Evolutionary conservation across 2,797 vertebrate species (phyloP).

Genomic region (Acridotheres tristis): DNA sequence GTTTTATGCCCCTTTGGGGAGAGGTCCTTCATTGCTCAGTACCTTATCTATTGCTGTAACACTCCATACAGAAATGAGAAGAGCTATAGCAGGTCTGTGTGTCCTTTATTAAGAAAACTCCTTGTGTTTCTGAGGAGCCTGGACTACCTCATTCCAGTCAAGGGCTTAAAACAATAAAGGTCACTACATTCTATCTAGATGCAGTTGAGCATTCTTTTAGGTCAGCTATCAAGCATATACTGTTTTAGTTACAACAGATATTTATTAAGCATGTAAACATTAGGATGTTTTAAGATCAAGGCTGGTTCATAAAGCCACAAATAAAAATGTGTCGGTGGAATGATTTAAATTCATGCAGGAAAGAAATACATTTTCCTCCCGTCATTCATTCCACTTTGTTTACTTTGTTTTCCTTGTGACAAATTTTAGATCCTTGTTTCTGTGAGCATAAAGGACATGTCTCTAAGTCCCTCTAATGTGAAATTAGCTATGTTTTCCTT

Average conservation of each 20-base stretch:
- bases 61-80: neutral
- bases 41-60: neutral
- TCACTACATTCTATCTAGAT: neutral
- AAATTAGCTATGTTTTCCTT: neutral
- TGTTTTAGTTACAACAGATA: neutral
- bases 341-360: neutral
- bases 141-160: neutral
- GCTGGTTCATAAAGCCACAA: neutral
- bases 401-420: neutral
- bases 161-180: neutral
- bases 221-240: neutral
- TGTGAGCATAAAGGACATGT: neutral
- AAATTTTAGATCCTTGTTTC: neutral
- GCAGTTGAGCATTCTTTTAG: neutral
- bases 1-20: neutral
- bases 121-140: neutral
- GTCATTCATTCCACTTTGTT: neutral
- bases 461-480: neutral
- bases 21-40: neutral
- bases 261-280: neutral
- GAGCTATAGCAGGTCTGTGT: neutral
- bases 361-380: neutral
- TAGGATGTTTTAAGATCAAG: neutral
- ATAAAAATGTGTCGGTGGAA: neutral
- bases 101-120: neutral